Conservation (phyloP, 2,113 vertebrate species). For the Coregonus clupeaformis region DNA sequence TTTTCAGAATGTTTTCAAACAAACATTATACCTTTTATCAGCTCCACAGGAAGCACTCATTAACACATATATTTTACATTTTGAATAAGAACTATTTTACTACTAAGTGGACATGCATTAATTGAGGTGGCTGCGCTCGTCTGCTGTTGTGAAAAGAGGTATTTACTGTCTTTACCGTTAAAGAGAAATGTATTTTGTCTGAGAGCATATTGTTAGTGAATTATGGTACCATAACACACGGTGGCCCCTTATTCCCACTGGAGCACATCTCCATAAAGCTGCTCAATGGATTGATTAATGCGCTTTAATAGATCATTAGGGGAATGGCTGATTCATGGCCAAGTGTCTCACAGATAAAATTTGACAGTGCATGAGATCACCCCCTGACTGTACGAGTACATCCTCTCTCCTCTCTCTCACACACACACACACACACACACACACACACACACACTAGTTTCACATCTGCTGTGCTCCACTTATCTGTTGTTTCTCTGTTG, state of each 20-base stretch:
- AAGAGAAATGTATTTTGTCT: constrained; percentile 4
- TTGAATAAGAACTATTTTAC: not conserved
- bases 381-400: not conserved
- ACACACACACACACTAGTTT: not conserved
- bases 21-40: not conserved
- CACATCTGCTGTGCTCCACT: not conserved
- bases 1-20: not conserved
- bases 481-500: constrained; percentile 18
- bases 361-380: not conserved
- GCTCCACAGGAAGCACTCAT: not conserved
- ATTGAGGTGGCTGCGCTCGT: not conserved
- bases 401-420: not conserved
- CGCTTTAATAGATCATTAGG: constrained; percentile 8
- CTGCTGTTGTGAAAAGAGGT: not conserved
- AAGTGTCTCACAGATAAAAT: constrained; percentile 3
- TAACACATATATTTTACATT: not conserved
- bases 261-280: not conserved
- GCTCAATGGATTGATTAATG: constrained; percentile 10
- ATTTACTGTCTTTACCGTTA: constrained; percentile 4
- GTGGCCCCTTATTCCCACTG: not conserved
- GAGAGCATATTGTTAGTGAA: not conserved
- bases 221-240: not conserved
- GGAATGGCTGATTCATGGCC: constrained; percentile 1
- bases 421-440: constrained; percentile 3
- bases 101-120: constrained; percentile 1